A percentile compares a stretch with the other conserved stretches of the same genome.
These are phyloP conservation scores for Toxostoma redivivum DNA, from an alignment of 2,113 vertebrate genomes.

Conservation along the genomic window DNA sequence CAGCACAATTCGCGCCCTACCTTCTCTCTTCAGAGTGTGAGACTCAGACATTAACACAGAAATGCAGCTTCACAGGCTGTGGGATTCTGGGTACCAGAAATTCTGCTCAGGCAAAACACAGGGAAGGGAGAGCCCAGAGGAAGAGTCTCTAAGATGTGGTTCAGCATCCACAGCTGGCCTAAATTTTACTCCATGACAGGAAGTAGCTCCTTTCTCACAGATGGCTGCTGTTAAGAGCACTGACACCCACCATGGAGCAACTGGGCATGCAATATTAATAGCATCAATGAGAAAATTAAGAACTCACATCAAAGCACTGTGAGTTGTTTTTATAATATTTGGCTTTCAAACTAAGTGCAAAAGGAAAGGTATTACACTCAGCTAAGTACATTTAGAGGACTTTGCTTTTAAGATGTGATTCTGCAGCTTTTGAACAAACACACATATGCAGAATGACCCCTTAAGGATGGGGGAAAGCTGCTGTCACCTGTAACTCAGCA, in stretches of 20 bases:
- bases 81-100: neutral
- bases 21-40: neutral
- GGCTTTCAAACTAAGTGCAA: neutral
- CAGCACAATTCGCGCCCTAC: neutral
- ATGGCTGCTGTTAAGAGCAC: neutral
- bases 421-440: neutral
- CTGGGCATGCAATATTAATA: constrained; percentile 36
- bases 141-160: neutral
- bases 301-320: constrained; percentile 19
- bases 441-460: neutral
- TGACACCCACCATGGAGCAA: constrained; percentile 8
- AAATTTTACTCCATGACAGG: neutral
- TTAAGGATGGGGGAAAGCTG: neutral
- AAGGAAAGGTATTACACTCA: neutral
- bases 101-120: neutral
- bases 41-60: neutral
- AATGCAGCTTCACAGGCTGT: neutral
- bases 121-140: neutral
- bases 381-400: neutral
- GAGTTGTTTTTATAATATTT: neutral
- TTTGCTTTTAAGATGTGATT: neutral
- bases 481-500: neutral
- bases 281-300: constrained; percentile 26
- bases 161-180: constrained; percentile 32
- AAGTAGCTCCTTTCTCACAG: constrained; percentile 27